Evolutionary conservation across 2,113 vertebrate species (phyloP).

Genomic region (Suncus etruscus): DNA sequence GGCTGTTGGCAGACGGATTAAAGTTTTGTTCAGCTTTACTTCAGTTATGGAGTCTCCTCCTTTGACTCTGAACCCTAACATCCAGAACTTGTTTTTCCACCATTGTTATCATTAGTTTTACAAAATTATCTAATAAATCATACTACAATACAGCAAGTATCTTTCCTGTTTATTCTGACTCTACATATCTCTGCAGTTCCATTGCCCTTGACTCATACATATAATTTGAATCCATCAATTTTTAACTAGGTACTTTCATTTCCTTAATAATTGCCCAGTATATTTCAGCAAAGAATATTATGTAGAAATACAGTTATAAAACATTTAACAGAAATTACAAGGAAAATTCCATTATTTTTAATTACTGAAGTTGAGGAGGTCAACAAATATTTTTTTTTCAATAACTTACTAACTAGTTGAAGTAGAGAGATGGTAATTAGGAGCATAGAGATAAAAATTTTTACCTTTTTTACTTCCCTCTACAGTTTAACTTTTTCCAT

Average conservation of each 20-base stretch:
- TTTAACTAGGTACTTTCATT: neutral
- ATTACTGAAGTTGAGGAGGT: neutral
- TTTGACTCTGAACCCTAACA: too few species aligned
- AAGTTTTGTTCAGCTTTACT: too few species aligned
- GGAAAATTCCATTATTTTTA: neutral
- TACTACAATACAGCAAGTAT: neutral
- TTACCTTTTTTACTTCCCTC: neutral
- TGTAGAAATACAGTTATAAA: neutral
- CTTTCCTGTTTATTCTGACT: neutral
- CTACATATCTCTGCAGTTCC: neutral
- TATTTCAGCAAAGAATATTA: neutral
- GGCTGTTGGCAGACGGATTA: too few species aligned
- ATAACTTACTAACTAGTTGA: neutral
- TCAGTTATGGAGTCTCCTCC: too few species aligned
- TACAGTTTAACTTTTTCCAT: neutral
- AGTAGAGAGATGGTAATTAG: neutral
- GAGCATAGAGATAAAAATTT: neutral
- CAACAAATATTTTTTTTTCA: neutral
- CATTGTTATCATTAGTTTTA: neutral
- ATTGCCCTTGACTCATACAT: neutral
- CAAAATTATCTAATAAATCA: neutral
- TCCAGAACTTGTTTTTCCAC: neutral
- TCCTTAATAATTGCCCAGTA: neutral
- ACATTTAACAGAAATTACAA: neutral
- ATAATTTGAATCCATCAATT: neutral